Conservation (phyloP, 2,113 vertebrate genomes). For the Garra rufa region DNA sequence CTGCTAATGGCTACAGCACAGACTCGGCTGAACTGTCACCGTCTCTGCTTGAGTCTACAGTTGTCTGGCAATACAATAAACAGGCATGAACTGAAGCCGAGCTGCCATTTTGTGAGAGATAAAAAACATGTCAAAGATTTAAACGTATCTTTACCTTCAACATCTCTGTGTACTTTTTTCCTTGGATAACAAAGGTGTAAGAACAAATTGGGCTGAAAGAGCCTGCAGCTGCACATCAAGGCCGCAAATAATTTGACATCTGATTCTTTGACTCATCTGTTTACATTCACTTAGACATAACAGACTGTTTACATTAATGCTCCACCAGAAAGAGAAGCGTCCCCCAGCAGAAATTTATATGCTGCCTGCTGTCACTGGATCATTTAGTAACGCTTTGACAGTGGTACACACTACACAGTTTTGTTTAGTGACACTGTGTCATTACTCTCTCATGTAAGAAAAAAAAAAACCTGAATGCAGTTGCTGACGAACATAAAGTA, state of each 20-base stretch:
- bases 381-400: too few species aligned
- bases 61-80: constrained; percentile 23
- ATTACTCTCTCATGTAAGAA: too few species aligned
- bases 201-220: background rate
- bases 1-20: constrained; percentile 32
- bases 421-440: too few species aligned
- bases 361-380: too few species aligned
- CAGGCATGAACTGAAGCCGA: background rate
- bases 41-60: background rate
- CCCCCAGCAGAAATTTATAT: too few species aligned
- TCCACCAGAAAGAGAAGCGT: too few species aligned
- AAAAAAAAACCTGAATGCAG: too few species aligned
- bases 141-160: background rate
- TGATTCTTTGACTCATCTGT: background rate
- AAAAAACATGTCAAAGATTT: background rate
- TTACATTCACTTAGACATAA: background rate
- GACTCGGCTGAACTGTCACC: background rate
- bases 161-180: background rate
- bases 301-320: background rate
- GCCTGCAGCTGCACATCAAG: background rate
- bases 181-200: background rate
- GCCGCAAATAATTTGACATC: background rate
- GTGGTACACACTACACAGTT: too few species aligned
- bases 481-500: too few species aligned
- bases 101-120: background rate